phyloP scores from a whole-genome alignment of 1,140 invertebrate genomes.

The Uloborus diversus region DNA sequence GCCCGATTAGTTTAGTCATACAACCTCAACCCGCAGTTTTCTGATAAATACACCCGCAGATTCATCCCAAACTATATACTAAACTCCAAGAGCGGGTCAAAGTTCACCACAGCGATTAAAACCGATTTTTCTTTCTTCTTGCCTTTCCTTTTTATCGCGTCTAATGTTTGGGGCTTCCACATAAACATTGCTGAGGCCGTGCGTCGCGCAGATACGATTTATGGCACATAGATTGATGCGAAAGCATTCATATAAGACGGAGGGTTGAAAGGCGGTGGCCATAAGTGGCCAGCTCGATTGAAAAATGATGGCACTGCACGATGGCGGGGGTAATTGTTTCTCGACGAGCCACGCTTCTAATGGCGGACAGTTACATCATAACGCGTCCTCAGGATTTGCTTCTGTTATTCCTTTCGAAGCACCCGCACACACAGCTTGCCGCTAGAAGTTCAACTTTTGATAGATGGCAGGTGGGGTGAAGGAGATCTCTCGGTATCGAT shows the following conservation, averaged over 20 bases:
- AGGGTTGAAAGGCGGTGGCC: constrained; percentile 25
- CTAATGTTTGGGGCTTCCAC: neutral
- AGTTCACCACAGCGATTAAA: constrained; percentile 19
- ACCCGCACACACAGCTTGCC: too few relatives aligned
- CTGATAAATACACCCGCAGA: neutral
- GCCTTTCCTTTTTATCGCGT: neutral
- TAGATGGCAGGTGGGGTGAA: too few relatives aligned
- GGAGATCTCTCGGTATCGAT: too few relatives aligned
- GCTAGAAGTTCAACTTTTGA: too few relatives aligned
- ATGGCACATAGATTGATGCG: constrained; percentile 38
- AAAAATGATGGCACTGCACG: constrained; percentile 31
- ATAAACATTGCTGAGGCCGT: constrained; percentile 25
- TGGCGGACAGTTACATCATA: constrained; percentile 12
- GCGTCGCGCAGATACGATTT: constrained; percentile 39
- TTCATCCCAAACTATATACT: neutral
- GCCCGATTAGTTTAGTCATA: too few relatives aligned
- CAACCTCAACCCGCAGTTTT: neutral
- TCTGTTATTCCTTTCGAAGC: neutral
- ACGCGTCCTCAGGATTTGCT: neutral
- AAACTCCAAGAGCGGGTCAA: constrained; percentile 7
- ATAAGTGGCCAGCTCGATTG: constrained; percentile 29
- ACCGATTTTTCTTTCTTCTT: neutral
- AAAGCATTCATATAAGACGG: neutral
- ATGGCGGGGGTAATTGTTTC: constrained; percentile 30
- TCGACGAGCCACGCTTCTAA: too few relatives aligned